Base-by-base conservation (phyloP, 2,113 vertebrate genomes). In the Pholis gunnellus region DNA sequence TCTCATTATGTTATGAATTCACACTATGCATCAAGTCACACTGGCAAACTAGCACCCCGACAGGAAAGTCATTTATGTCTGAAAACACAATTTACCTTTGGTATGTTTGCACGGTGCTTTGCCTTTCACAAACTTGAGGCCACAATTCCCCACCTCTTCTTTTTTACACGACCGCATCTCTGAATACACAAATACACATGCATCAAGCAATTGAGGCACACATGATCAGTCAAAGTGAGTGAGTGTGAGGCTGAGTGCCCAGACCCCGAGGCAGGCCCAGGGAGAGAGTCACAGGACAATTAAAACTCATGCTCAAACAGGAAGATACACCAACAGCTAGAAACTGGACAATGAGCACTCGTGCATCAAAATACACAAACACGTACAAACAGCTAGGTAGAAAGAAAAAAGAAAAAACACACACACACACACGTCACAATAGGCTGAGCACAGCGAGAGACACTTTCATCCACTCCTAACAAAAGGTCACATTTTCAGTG, bases 271-370 rank as follows among this genome's bases (percentile, higher is more conserved):
- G 79, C 80, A 46, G 79, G 79, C 66, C 80, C 65, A 72, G 75
- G 57, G 79, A 87, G 82, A 69, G 73, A 81, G 57, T 84, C 68
- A 72, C 17, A 29, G 75, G 83, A 90, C 82, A 93, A 90, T 90
- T 91, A 86, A 89, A 93, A 81, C 75, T 90, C 46, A 29, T 13
- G 44, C 66, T 70, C 18, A 78, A 3, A 79, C 71, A 75, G 86
- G 61, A 81, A 72, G 60, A 86, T 75, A 85, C 77, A 83, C 15
- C 1, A 48, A 77, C 75, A 81, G 84, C 46, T 61, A 34, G 54
- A 82, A 67, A 81, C 61, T 34, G 77, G 78, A 68, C 86, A 57
- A 59, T 14, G 88, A 82, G 60, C 79, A 81, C 59, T 78, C 31
- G 14, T 73, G 78, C 81, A 75, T 86, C 40, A 78, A 83, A 71